A percentile compares a stretch with the other conserved stretches of the same genome.
Conservation (phyloP, 2,113 vertebrate species). For the Phaethornis superciliosus region DNA sequence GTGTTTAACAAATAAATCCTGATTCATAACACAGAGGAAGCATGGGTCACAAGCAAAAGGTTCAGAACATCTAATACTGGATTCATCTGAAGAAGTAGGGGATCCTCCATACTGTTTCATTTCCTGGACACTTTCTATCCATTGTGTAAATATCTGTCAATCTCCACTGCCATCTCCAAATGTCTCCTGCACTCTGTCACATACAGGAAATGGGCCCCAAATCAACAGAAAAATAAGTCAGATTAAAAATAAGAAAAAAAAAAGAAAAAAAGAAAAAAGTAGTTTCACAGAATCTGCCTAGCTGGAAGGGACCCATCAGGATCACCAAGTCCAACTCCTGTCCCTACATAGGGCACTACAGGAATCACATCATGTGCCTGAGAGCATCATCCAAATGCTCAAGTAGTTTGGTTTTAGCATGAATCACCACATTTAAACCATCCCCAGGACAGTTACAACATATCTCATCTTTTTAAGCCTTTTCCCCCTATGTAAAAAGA, state of each 20-base stretch:
- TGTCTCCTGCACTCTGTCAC: not conserved
- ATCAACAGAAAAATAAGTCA: not conserved
- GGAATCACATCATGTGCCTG: no score
- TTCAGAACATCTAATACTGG: not conserved
- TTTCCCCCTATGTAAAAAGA: not conserved
- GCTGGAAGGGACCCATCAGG: no score
- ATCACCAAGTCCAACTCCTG: no score
- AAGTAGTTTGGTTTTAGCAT: not conserved
- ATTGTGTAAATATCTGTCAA: not conserved
- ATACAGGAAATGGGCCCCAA: not conserved
- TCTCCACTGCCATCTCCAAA: not conserved
- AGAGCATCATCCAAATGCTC: not conserved
- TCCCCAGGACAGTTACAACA: not conserved
- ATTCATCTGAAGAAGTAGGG: not conserved
- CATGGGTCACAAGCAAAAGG: not conserved
- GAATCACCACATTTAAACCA: not conserved
- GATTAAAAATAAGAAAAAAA: no score
- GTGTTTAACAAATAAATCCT: not conserved
- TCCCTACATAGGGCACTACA: no score
- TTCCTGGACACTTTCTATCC: not conserved
- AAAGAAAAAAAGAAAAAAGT: no score
- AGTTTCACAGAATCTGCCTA: no score
- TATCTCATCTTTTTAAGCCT: not conserved
- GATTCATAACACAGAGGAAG: not conserved
- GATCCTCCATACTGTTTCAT: not conserved